phyloP scores from a whole-genome alignment of 2,888 invertebrate species.

The Ceramica pisi region DNA sequence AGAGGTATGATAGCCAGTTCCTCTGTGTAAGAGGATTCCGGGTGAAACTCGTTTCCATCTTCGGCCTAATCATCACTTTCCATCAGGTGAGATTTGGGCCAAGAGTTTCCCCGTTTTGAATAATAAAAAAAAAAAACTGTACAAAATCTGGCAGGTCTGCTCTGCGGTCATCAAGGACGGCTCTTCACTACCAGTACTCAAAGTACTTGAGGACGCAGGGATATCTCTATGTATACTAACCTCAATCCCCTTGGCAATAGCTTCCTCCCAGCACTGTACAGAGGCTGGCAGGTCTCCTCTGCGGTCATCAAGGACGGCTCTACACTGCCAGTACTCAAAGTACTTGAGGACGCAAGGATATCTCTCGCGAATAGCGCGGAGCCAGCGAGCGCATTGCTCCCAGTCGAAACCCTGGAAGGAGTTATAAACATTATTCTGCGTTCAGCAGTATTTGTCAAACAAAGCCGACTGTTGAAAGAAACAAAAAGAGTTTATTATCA shows the following conservation, averaged over 20 bases:
- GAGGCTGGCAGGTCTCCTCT: constrained; percentile 90
- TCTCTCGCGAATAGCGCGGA: constrained; percentile 86
- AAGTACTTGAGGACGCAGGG: constrained; percentile 79
- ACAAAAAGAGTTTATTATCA: too few species aligned
- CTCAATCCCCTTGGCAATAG: constrained; percentile 91
- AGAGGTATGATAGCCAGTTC: too few species aligned
- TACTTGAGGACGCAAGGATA: constrained; percentile 81
- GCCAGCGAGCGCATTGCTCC: constrained; percentile 90
- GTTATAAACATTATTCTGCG: too few species aligned
- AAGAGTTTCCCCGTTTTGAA: too few species aligned
- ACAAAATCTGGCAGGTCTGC: constrained; percentile 90
- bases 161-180: constrained; percentile 89
- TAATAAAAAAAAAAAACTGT: too few species aligned
- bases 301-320: constrained; percentile 90
- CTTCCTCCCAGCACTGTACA: constrained; percentile 91
- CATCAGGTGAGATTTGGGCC: too few species aligned
- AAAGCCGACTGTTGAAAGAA: too few species aligned
- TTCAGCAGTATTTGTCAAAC: too few species aligned
- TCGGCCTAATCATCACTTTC: too few species aligned
- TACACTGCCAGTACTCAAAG: constrained; percentile 91
- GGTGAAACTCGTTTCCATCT: too few species aligned
- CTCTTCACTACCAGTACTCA: constrained; percentile 92
- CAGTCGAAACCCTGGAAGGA: constrained; percentile 87
- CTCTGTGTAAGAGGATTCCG: too few species aligned
- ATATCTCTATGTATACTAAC: constrained; percentile 75